Percentiles rank a stretch among this genome's conserved stretches.
These are phyloP conservation scores for Cavia porcellus DNA, from an alignment of 2,113 vertebrate species.

Conservation along the genomic window DNA sequence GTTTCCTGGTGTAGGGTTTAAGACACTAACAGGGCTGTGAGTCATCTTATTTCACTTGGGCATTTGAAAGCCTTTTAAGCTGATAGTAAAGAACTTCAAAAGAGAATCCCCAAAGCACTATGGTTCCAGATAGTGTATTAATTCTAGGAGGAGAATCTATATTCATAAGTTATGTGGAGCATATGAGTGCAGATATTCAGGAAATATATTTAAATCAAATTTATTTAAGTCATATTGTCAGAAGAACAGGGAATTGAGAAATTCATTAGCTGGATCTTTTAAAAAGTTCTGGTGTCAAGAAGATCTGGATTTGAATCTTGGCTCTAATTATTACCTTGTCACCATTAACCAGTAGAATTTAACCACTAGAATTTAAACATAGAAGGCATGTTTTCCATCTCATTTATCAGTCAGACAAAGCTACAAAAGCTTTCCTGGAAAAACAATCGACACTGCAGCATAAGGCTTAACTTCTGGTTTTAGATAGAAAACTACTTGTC, in stretches of 20 bases:
- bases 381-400: slow-evolving; percentile 6
- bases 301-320: slow-evolving; percentile 31
- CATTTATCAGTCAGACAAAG: slow-evolving; percentile 24
- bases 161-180: neutral
- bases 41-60: neutral
- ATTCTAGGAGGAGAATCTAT: neutral
- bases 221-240: slow-evolving; percentile 30
- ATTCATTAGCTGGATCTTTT: slow-evolving; percentile 46
- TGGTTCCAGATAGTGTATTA: neutral
- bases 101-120: neutral
- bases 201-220: slow-evolving; percentile 43
- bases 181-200: neutral
- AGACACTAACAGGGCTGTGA: neutral
- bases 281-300: slow-evolving; percentile 23
- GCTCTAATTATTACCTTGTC: slow-evolving; percentile 42
- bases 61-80: neutral
- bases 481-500: slow-evolving; percentile 19
- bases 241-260: slow-evolving; percentile 53
- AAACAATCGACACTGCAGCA: neutral
- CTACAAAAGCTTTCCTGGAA: slow-evolving; percentile 4
- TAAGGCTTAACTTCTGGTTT: slow-evolving; percentile 46
- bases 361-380: neutral
- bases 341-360: slow-evolving; percentile 42
- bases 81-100: neutral
- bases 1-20: slow-evolving; percentile 3